Evolutionary conservation across 2,113 vertebrate species (phyloP), one percentile per base, ranked within the genome.

Genomic region (Gymnarchus niloticus): DNA sequence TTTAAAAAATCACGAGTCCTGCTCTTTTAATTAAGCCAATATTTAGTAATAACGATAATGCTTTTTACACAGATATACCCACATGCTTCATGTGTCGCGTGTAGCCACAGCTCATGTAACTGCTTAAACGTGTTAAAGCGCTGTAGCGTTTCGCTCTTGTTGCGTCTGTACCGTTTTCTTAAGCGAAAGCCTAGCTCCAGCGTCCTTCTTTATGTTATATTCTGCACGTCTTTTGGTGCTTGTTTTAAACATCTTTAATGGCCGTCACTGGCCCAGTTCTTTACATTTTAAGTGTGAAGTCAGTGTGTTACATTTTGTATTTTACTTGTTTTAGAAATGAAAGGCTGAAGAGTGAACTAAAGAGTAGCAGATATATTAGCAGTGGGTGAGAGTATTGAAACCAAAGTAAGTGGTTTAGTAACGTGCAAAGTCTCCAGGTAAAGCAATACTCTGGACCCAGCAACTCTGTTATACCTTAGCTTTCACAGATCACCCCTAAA

Each of bases 381-480:
- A 86, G 25, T 6, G 65, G 52, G 12, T 84, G 65, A 44, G 41
- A 44, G 54, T 76, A 48, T 85, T 90, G 86, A 94, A 93, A 93
- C 93, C 95, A 95, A 95, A 95, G 92, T 89, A 87, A 91, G 86
- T 87, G 90, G 88, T 90, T 88, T 87, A 85, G 86, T 56, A 92
- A 93, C 93, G 91, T 93, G 89, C 83, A 88, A 90, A 90, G 86
- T 51, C 87, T 95, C 94, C 93, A 88, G 93, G 92, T 94, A 90
- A 92, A 88, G 25, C 91, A 93, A 90, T 93, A 93, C 93, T 91
- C 91, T 94, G 95, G 93, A 94, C 95, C 95, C 95, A 95, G 94
- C 94, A 95, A 95, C 94, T 90, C 94, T 91, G 92, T 91, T 89
- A 94, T 95, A 95, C 94, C 95, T 95, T 93, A 93, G 89, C 93